Conservation (phyloP, 2,113 vertebrate species). For the Protobothrops flavoviridis region DNA sequence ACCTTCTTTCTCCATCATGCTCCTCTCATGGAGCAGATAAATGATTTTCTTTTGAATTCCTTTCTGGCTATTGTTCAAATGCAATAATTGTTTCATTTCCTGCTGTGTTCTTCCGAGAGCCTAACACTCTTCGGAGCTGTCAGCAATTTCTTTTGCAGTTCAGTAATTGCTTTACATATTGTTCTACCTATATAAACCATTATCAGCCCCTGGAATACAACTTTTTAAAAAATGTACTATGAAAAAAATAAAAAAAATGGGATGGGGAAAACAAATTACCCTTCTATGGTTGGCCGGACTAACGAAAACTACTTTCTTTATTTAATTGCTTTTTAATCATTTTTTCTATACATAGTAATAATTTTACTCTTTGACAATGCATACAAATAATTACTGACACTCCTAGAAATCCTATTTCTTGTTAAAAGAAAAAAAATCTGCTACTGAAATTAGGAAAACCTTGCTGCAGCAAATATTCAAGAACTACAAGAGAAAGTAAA, state of each 20-base stretch:
- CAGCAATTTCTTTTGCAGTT: constrained; percentile 12
- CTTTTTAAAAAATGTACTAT: background rate
- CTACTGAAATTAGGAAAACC: background rate
- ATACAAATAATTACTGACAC: background rate
- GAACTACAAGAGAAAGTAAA: background rate
- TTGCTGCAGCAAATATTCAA: background rate
- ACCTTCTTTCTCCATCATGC: background rate
- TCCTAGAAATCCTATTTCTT: background rate
- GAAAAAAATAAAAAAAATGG: background rate
- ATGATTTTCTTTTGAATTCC: background rate
- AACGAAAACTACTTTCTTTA: background rate
- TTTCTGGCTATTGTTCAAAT: constrained; percentile 14
- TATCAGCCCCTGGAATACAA: background rate
- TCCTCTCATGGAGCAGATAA: background rate
- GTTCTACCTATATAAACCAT: background rate
- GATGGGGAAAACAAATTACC: background rate
- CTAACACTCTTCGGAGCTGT: background rate
- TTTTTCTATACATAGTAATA: no score
- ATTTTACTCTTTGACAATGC: background rate
- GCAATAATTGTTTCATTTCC: constrained; percentile 3
- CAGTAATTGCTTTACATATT: constrained; percentile 8
- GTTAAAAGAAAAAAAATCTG: background rate
- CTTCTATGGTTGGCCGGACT: background rate
- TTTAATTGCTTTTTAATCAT: background rate
- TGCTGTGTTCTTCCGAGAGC: background rate